phyloP scores from a whole-genome alignment of 2,888 invertebrate genomes.

The Erannis defoliaria region DNA sequence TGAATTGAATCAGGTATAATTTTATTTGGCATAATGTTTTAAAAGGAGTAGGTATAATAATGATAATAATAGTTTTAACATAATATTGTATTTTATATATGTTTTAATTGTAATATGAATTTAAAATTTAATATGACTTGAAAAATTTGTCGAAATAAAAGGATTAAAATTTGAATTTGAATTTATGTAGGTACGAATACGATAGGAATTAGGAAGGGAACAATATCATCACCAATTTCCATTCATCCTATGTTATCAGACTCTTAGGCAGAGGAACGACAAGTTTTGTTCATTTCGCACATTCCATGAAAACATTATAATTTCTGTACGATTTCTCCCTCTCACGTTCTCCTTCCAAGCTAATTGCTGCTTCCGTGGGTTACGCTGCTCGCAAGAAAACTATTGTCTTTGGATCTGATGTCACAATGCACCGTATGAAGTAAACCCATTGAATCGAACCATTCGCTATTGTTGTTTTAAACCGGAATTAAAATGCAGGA shows the following conservation, averaged over 20 bases:
- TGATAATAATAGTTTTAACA: too few relatives aligned
- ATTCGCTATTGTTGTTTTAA: conserved; percentile 4
- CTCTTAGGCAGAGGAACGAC: background rate
- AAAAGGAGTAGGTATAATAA: too few relatives aligned
- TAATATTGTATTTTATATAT: too few relatives aligned
- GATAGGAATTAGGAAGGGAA: background rate
- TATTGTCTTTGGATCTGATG: conserved; percentile 40
- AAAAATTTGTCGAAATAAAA: too few relatives aligned
- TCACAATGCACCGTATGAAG: conserved; percentile 16
- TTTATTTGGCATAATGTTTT: too few relatives aligned
- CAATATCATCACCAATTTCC: background rate
- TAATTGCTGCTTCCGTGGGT: conserved; percentile 45
- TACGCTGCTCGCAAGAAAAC: conserved; percentile 32
- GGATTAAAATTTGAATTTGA: too few relatives aligned
- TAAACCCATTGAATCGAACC: conserved; percentile 7
- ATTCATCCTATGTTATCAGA: background rate
- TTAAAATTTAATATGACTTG: too few relatives aligned
- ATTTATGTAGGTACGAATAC: too few relatives aligned
- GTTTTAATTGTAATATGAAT: too few relatives aligned
- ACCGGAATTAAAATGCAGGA: background rate
- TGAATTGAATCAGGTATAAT: too few relatives aligned
- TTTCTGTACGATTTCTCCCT: conserved; percentile 33
- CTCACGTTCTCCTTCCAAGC: conserved; percentile 51
- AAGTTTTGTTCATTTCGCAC: background rate
- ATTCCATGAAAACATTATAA: conserved; percentile 9